These are phyloP conservation scores for Eubasilissa splendida DNA, from an alignment of 2,888 invertebrate genomes.

Conservation along the genomic window DNA sequence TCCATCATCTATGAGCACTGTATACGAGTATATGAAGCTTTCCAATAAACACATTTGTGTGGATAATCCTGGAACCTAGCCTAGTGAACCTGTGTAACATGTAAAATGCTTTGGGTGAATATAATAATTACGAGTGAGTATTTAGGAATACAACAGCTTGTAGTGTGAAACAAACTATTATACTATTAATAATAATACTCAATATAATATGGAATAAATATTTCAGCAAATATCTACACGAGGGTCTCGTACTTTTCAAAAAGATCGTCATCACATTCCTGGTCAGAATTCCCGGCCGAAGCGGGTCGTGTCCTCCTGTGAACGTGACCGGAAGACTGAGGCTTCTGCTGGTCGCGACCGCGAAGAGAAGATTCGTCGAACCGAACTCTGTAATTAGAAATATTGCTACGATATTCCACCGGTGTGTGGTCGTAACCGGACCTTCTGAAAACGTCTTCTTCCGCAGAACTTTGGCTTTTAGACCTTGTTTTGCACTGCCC, in stretches of 20 bases:
- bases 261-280: conserved; percentile 62
- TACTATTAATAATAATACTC: conserved; percentile 21
- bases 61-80: not conserved
- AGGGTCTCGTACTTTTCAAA: conserved; percentile 72
- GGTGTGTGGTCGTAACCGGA: conserved; percentile 42
- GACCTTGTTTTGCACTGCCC: conserved; percentile 54
- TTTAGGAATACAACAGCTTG: conserved; percentile 3
- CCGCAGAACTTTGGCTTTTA: conserved; percentile 55
- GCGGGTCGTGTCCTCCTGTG: conserved; percentile 36
- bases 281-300: conserved; percentile 63
- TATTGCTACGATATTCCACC: conserved; percentile 36
- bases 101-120: conserved; percentile 10
- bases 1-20: conserved; percentile 29
- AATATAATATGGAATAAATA: conserved; percentile 5
- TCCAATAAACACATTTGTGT: conserved; percentile 14
- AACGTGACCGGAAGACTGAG: not conserved
- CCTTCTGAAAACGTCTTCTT: conserved; percentile 48
- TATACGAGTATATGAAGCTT: conserved; percentile 15
- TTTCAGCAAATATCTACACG: conserved; percentile 62
- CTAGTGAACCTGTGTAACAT: conserved; percentile 32
- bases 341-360: conserved; percentile 40
- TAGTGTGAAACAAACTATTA: conserved; percentile 7
- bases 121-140: not conserved
- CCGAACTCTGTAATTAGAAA: conserved; percentile 52
- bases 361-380: conserved; percentile 52